Evolutionary conservation across 35 echinoderm and acorn worm species (phyloP).

Genomic region (Strongylocentrotus purpuratus): DNA sequence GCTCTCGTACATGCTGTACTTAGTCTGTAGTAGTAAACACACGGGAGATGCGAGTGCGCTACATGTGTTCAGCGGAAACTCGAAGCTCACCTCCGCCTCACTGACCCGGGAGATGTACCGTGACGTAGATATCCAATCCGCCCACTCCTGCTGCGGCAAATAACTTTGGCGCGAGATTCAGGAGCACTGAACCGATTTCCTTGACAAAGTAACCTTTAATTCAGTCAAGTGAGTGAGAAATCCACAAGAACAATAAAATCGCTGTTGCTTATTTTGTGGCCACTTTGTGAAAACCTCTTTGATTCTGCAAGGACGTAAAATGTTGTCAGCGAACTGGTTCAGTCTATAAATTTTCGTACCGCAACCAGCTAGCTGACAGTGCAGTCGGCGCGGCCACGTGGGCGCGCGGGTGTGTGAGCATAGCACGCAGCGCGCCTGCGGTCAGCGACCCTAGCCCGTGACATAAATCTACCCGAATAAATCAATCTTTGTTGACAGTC

Average conservation of each 20-base stretch:
- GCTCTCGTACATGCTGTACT: background rate
- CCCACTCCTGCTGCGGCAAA: background rate
- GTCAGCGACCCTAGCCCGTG: too few species aligned
- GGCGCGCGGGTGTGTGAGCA: too few species aligned
- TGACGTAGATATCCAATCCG: background rate
- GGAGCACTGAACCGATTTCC: background rate
- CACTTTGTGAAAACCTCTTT: background rate
- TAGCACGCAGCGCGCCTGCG: too few species aligned
- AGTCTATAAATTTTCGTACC: too few species aligned
- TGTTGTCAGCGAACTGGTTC: too few species aligned
- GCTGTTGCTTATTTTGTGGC: background rate
- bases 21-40: too few species aligned
- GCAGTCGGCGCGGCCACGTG: background rate
- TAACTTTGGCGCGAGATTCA: background rate
- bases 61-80: background rate
- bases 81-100: background rate
- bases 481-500: too few species aligned
- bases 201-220: background rate
- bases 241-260: background rate
- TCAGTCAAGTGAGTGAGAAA: background rate
- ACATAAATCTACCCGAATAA: too few species aligned
- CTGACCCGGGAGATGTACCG: background rate
- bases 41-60: background rate
- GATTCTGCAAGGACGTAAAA: background rate
- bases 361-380: background rate